Conservation (phyloP, 2,888 invertebrate genomes). For the Polymixis flavicincta region DNA sequence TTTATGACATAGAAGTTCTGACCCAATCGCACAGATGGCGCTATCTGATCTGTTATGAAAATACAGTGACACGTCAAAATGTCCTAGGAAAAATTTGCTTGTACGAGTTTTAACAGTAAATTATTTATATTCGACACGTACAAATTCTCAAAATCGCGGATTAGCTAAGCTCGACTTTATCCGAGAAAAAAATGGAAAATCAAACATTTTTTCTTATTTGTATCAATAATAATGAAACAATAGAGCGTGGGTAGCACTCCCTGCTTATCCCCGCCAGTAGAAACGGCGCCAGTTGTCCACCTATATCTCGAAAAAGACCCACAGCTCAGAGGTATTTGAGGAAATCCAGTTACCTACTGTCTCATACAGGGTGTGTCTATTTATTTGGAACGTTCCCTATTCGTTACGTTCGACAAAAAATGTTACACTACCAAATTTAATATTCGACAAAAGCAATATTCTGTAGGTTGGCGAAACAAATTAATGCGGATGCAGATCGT, state of each 20-base stretch:
- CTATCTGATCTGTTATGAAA: background rate
- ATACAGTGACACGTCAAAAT: too few species aligned
- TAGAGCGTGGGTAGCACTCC: background rate
- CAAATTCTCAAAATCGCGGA: too few species aligned
- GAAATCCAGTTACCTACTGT: conserved; percentile 76
- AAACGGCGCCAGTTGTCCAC: conserved; percentile 78
- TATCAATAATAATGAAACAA: conserved; percentile 31
- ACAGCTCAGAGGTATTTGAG: conserved; percentile 79
- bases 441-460: background rate
- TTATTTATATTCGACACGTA: too few species aligned
- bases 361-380: conserved; percentile 69
- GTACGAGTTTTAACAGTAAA: too few species aligned
- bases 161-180: too few species aligned
- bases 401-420: background rate
- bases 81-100: too few species aligned
- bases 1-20: conserved; percentile 27
- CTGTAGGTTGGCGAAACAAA: background rate
- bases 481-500: too few species aligned
- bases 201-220: conserved; percentile 16
- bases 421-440: background rate
- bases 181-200: background rate
- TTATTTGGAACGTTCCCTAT: background rate
- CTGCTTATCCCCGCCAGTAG: conserved; percentile 29
- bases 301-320: conserved; percentile 83
- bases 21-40: conserved; percentile 47